These are phyloP conservation scores for Limanda limanda DNA, from an alignment of 2,113 vertebrate species.

Conservation along the genomic window DNA sequence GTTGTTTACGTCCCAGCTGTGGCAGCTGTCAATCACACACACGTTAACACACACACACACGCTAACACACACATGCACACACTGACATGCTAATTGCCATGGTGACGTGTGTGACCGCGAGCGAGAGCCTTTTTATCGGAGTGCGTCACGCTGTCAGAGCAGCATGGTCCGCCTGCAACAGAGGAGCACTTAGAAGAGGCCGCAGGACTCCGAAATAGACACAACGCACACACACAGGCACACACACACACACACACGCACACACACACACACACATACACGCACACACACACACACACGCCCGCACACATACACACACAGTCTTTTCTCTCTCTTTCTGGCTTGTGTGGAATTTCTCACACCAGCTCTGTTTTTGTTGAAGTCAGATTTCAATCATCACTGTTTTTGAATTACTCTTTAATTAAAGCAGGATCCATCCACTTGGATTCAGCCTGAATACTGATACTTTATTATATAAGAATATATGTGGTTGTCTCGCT, in stretches of 20 bases:
- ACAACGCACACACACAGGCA: constrained; percentile 5
- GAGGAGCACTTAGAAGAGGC: constrained; percentile 33
- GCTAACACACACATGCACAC: constrained; percentile 13
- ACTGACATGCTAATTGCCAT: constrained; percentile 68
- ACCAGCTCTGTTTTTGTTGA: background rate
- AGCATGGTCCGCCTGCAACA: constrained; percentile 31
- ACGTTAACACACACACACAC: constrained; percentile 39
- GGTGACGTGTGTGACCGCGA: constrained; percentile 61
- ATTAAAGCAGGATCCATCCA: too few relatives aligned
- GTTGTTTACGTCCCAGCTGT: constrained; percentile 59
- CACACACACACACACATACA: background rate
- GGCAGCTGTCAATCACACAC: constrained; percentile 70
- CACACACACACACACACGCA: background rate
- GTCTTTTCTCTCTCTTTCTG: background rate
- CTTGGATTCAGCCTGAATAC: too few relatives aligned
- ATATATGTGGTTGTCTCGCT: too few relatives aligned
- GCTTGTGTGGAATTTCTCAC: background rate
- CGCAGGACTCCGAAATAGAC: constrained; percentile 32
- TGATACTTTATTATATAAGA: too few relatives aligned
- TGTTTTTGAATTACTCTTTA: too few relatives aligned
- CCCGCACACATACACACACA: background rate
- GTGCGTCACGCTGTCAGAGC: constrained; percentile 54
- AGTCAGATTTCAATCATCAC: too few relatives aligned
- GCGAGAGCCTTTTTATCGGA: constrained; percentile 57
- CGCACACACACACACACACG: background rate